Percentiles rank a stretch among this genome's conserved stretches.
These are phyloP conservation scores for Rhabdomys dilectus DNA, from an alignment of 2,113 vertebrate species.

Conservation along the genomic window DNA sequence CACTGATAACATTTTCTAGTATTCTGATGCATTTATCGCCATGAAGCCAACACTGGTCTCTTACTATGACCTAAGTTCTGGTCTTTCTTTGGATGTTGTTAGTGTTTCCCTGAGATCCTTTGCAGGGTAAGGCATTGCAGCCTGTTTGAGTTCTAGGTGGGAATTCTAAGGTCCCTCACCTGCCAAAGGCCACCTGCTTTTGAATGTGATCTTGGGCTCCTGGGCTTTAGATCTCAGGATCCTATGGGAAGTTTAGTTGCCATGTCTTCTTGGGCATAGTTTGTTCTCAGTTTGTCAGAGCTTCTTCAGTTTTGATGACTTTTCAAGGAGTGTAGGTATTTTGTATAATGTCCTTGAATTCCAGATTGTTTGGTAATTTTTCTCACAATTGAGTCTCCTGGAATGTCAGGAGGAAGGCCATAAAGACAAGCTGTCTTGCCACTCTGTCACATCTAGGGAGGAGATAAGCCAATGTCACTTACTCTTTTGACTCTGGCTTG, in stretches of 20 bases:
- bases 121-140: neutral
- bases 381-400: neutral
- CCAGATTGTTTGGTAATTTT: slow-evolving; percentile 8
- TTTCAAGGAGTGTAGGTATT: neutral
- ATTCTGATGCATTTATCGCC: neutral
- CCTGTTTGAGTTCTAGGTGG: neutral
- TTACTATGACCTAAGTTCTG: neutral
- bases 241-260: neutral
- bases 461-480: fast-evolving
- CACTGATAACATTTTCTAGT: neutral
- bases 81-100: neutral
- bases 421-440: neutral
- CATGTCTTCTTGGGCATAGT: neutral
- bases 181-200: neutral
- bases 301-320: neutral
- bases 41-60: neutral
- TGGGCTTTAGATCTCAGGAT: neutral
- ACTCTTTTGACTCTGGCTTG: neutral
- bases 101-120: neutral
- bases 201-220: neutral
- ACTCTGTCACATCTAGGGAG: neutral
- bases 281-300: neutral
- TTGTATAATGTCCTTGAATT: neutral
- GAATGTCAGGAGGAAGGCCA: neutral
- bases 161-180: neutral